Conservation (phyloP, 2,797 vertebrate genomes). For the Amphiprion clarkii region DNA sequence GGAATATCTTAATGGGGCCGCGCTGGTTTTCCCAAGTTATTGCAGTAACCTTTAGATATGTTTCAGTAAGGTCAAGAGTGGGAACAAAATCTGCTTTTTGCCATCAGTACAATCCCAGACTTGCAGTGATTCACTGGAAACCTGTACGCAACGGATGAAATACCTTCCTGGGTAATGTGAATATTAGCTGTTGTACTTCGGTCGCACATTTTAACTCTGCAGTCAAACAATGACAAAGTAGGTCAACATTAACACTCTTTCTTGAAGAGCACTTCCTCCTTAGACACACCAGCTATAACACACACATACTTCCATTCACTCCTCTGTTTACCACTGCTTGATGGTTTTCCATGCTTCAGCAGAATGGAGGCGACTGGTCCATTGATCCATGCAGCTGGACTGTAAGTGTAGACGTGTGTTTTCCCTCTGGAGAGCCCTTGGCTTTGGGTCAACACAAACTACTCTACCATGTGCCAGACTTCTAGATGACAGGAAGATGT, state of each 20-base stretch:
- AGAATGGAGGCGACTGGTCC: conserved; percentile 77
- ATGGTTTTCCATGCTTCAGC: conserved; percentile 77
- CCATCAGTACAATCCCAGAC: neutral
- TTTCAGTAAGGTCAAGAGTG: conserved; percentile 1
- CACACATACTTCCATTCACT: conserved; percentile 21
- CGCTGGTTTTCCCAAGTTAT: conserved; percentile 30
- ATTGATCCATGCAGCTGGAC: conserved; percentile 77
- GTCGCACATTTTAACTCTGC: conserved; percentile 7
- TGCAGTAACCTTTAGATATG: conserved; percentile 2
- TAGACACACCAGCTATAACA: conserved; percentile 18
- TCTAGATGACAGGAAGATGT: conserved; percentile 37
- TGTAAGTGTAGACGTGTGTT: conserved; percentile 61
- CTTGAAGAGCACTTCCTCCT: conserved; percentile 56
- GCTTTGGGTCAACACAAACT: conserved; percentile 45
- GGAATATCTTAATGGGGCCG: conserved; percentile 19
- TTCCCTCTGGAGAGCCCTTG: conserved; percentile 61
- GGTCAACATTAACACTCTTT: conserved; percentile 50
- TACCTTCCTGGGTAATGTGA: neutral
- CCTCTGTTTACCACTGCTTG: conserved; percentile 54
- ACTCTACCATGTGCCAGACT: conserved; percentile 27
- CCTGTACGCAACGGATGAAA: neutral
- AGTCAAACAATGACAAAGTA: conserved; percentile 45
- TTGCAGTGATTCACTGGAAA: neutral
- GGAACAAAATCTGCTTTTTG: neutral
- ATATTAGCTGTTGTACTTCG: neutral